These are phyloP conservation scores for Elaeidobius kamerunicus DNA, from an alignment of 2,888 invertebrate genomes.

Conservation along the genomic window DNA sequence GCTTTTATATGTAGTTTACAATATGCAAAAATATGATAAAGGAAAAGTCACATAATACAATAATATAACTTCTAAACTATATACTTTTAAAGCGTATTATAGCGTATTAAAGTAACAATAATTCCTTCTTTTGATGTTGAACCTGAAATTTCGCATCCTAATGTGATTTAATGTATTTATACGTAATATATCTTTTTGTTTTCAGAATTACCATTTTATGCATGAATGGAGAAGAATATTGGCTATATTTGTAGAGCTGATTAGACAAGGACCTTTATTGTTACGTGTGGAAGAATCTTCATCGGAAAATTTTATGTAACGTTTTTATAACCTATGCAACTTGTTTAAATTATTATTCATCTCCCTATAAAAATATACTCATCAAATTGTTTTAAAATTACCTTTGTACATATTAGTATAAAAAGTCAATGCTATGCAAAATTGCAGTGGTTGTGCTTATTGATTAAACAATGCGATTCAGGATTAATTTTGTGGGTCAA, in stretches of 20 bases:
- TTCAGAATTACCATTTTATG: conserved; percentile 43
- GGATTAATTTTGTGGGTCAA: conserved; percentile 1
- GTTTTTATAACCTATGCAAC: too few species aligned
- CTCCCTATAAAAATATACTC: neutral
- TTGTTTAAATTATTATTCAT: too few species aligned
- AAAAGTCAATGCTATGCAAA: too few species aligned
- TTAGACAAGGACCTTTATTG: conserved; percentile 39
- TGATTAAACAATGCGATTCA: neutral
- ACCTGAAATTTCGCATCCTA: too few species aligned
- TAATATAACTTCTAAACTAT: too few species aligned
- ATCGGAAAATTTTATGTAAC: conserved; percentile 1
- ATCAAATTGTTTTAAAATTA: neutral
- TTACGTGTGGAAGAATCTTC: neutral
- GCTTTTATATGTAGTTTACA: neutral
- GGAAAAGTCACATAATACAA: too few species aligned
- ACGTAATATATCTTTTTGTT: conserved; percentile 26
- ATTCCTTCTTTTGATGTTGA: too few species aligned
- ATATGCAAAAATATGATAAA: conserved; percentile 2
- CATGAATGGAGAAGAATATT: conserved; percentile 46
- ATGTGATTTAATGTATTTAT: too few species aligned
- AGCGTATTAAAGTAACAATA: too few species aligned
- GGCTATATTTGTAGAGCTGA: conserved; percentile 46
- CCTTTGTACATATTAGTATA: too few species aligned
- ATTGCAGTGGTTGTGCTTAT: neutral
- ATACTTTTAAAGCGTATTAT: too few species aligned